Percentiles rank a stretch among this genome's conserved stretches.
Conservation (phyloP, 1,140 invertebrate species). For the Drosophila gunungcola region DNA sequence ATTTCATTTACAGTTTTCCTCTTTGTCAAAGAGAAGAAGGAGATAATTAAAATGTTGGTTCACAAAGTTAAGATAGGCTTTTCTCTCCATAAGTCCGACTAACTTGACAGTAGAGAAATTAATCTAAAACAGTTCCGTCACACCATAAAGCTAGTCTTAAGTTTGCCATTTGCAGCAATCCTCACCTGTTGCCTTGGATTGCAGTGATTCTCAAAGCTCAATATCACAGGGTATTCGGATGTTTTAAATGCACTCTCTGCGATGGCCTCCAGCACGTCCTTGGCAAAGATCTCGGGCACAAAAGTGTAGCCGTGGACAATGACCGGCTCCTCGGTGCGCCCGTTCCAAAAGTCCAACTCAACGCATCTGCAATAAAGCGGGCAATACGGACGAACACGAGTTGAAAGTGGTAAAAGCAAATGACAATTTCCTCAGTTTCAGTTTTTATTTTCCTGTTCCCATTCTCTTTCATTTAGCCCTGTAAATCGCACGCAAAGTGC, state of each 20-base stretch:
- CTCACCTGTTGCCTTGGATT: conserved; percentile 93
- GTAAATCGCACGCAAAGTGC: conserved; percentile 37
- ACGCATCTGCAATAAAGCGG: conserved; percentile 88
- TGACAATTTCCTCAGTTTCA: conserved; percentile 37
- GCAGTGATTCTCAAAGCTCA: conserved; percentile 99
- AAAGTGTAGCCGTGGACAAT: conserved; percentile 99
- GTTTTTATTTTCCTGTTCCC: not conserved
- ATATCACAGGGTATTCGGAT: conserved; percentile 97
- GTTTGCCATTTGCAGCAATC: not conserved
- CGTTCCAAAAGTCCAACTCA: conserved; percentile 99
- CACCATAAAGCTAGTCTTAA: too few relatives aligned
- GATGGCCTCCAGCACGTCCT: conserved; percentile 98
- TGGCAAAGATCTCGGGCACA: conserved; percentile 97
- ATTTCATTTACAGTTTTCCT: too few relatives aligned
- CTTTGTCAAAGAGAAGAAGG: too few relatives aligned
- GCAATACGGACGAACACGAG: not conserved
- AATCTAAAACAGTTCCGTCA: not conserved
- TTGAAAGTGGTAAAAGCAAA: conserved; percentile 51
- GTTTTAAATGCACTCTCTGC: conserved; percentile 99
- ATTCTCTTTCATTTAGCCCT: not conserved
- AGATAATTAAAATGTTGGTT: too few relatives aligned
- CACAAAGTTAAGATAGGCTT: too few relatives aligned
- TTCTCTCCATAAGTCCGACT: too few relatives aligned
- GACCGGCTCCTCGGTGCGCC: conserved; percentile 96
- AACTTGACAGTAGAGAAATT: not conserved